Base-by-base conservation (phyloP, 2,113 vertebrate species). In the Scytalopus superciliaris region DNA sequence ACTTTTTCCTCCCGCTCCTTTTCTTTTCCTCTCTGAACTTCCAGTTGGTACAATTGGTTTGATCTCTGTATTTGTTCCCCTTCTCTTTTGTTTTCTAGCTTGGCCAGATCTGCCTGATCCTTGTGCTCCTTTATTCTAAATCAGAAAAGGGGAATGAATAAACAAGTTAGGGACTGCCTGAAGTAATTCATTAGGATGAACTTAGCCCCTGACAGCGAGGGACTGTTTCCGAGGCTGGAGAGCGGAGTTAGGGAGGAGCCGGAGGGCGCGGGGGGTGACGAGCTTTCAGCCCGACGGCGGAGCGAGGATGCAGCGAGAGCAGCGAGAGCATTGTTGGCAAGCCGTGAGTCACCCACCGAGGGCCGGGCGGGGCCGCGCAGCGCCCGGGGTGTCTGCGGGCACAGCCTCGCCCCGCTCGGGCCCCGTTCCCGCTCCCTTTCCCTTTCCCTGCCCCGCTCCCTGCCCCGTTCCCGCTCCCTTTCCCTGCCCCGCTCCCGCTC, bases 81-180 rank as follows among this genome's bases (percentile, higher is more conserved):
- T 45, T 99, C 98, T 84, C 95, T 98, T 95, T 97, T 96, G 25
- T 92, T 89, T 87, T 97, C 96, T 63, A 95, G 89, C 89, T 92
- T 98, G 62, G 97, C 96, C 39, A 91, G 90, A 86, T 98, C 96
- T 94, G 89, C 98, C 64, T 85, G 85, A 22, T 83, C 66, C 69
- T 98, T 89, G 16, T 90, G 98, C 87, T 98, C 98, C 57, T 98
- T 97, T 50, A 99, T 98, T 97, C 99, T 99, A 90, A 79, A 63
- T 74, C 5, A 2, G 25, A 42, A 94, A 69, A 66, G 49, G 23
- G 15, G 73, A 95, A 31, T 82, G 47, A 82, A 94, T 42, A 27
- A 70, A 39, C 5, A 1, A 40, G 21, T 7, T 60, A 56, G 23
- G 27, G 18, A 62, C 19, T 50, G 12, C 6, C 16, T 25, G 7